These are phyloP conservation scores for Sycobia sp. DNA, from an alignment of 1,140 invertebrate genomes.

Conservation along the genomic window DNA sequence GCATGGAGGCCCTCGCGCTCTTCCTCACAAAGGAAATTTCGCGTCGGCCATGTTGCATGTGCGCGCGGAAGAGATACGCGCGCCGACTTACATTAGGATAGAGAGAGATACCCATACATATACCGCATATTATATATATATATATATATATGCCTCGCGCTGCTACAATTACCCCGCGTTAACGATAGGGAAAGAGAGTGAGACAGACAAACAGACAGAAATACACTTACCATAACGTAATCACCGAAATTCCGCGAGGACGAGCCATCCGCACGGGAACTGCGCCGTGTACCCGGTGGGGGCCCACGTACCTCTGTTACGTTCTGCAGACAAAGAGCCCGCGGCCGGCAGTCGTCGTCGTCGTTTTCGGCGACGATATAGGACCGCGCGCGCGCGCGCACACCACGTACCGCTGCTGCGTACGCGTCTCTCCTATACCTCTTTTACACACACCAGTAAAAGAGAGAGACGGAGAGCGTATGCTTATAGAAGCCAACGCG, in stretches of 20 bases:
- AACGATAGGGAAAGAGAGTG: background rate
- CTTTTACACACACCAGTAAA: too few species aligned
- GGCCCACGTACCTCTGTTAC: too few species aligned
- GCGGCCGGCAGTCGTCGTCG: too few species aligned
- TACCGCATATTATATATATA: too few species aligned
- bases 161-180: too few species aligned
- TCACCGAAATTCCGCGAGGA: slow-evolving; percentile 63
- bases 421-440: too few species aligned
- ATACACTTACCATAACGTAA: slow-evolving; percentile 68
- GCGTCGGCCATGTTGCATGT: slow-evolving; percentile 64
- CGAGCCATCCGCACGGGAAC: slow-evolving; percentile 51
- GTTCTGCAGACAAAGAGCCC: too few species aligned
- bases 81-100: background rate
- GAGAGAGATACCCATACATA: background rate
- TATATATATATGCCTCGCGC: too few species aligned
- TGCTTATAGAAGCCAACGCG: too few species aligned
- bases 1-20: background rate
- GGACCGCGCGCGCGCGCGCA: background rate
- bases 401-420: too few species aligned
- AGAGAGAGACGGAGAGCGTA: background rate
- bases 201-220: background rate
- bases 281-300: background rate
- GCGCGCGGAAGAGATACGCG: slow-evolving; percentile 8
- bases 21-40: slow-evolving; percentile 61
- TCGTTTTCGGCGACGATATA: too few species aligned